phyloP scores from a whole-genome alignment of 2,113 vertebrate genomes.

The Nannobrachium achirus region DNA sequence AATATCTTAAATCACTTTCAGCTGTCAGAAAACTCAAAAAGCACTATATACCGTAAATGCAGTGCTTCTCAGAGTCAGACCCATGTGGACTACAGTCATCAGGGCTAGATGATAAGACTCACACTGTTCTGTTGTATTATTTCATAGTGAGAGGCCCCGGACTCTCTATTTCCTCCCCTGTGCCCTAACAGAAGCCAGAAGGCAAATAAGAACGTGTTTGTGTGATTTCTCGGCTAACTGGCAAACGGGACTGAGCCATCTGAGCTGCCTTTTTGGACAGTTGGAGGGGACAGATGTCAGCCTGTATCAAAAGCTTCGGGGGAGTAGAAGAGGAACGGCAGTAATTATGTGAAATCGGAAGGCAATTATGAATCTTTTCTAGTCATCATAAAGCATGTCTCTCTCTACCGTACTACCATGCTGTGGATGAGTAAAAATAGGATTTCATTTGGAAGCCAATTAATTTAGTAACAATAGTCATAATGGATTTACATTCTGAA shows the following conservation, averaged over 20 bases:
- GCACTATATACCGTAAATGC: too few species aligned
- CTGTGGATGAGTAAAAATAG: too few species aligned
- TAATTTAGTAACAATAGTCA: too few species aligned
- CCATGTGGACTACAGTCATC: background rate
- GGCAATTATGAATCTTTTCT: background rate
- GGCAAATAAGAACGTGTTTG: slow-evolving; percentile 2
- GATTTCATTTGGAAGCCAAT: too few species aligned
- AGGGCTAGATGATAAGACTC: background rate
- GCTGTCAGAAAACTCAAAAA: too few species aligned
- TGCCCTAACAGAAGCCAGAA: background rate
- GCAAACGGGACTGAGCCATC: slow-evolving; percentile 1
- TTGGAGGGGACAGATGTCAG: slow-evolving; percentile 1
- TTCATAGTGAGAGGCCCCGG: background rate
- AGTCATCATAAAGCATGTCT: too few species aligned
- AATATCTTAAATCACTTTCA: too few species aligned
- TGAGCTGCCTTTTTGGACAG: slow-evolving; percentile 27
- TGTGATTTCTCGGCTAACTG: background rate
- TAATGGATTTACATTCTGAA: too few species aligned
- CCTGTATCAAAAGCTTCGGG: slow-evolving; percentile 36
- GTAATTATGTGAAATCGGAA: background rate
- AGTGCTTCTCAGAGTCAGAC: background rate
- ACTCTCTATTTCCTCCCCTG: background rate
- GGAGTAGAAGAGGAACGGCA: slow-evolving; percentile 19
- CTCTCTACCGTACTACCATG: too few species aligned
- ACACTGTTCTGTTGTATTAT: background rate